Conservation (phyloP, 2,888 invertebrate species). For the Polydrusus cervinus region DNA sequence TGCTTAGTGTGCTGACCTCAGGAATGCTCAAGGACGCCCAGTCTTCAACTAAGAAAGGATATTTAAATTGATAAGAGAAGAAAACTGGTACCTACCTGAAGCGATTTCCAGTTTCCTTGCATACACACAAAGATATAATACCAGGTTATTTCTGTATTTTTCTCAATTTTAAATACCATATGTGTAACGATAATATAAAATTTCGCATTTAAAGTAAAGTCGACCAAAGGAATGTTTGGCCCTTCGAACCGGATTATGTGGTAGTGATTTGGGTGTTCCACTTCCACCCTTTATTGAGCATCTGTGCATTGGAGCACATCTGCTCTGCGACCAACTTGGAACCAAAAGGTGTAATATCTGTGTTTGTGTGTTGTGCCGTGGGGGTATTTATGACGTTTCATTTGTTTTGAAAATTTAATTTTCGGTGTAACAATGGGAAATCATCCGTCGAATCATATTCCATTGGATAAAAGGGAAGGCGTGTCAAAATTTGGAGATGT, state of each 20-base stretch:
- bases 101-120: slow-evolving; percentile 28
- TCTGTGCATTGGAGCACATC: slow-evolving; percentile 45
- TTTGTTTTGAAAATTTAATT: slow-evolving; percentile 44
- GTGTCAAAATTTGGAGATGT: slow-evolving; percentile 72
- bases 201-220: slow-evolving; percentile 20
- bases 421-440: slow-evolving; percentile 51
- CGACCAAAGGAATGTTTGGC: slow-evolving; percentile 30
- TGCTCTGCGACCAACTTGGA: slow-evolving; percentile 32
- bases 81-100: slow-evolving; percentile 24
- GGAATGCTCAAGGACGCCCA: slow-evolving; percentile 51
- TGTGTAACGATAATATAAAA: background rate
- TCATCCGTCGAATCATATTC: slow-evolving; percentile 89
- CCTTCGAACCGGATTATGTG: slow-evolving; percentile 30
- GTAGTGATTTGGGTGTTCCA: slow-evolving; percentile 41
- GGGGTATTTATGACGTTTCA: slow-evolving; percentile 49
- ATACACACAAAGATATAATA: background rate
- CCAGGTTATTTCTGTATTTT: background rate
- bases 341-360: slow-evolving; percentile 31
- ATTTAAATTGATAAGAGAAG: slow-evolving; percentile 38
- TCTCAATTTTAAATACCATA: background rate
- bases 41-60: slow-evolving; percentile 41
- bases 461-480: slow-evolving; percentile 80
- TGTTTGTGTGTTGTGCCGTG: slow-evolving; percentile 36
- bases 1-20: slow-evolving; percentile 49
- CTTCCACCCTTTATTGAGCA: slow-evolving; percentile 51